Conservation (phyloP, 1,140 invertebrate genomes). For the Drosophila cardini region DNA sequence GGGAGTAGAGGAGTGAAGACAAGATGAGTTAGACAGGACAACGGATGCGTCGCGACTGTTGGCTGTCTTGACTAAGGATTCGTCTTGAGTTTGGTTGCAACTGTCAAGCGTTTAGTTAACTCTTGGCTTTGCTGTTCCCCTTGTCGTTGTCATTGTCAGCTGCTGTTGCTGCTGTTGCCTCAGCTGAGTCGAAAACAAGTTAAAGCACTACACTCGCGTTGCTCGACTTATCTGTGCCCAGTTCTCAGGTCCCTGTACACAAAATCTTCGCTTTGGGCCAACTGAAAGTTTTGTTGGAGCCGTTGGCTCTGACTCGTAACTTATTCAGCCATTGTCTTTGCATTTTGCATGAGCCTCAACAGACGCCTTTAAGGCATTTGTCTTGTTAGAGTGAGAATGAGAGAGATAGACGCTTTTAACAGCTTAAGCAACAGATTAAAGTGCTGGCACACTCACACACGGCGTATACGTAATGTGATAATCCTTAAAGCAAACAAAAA, state of each 20-base stretch:
- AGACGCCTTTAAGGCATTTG: neutral
- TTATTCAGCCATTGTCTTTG: conserved; percentile 53
- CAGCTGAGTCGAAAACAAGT: conserved; percentile 15
- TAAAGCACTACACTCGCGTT: no score
- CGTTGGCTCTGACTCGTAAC: conserved; percentile 21
- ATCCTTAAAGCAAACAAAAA: conserved; percentile 10
- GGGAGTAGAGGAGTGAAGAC: neutral
- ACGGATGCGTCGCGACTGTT: conserved; percentile 25
- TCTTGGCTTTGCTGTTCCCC: conserved; percentile 48
- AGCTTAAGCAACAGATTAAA: conserved; percentile 28
- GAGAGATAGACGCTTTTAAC: conserved; percentile 38
- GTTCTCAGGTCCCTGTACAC: no score
- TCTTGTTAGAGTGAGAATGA: neutral
- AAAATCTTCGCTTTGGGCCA: conserved; percentile 8
- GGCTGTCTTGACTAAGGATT: conserved; percentile 19
- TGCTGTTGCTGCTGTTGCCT: neutral
- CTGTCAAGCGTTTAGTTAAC: conserved; percentile 81
- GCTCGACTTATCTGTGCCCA: no score
- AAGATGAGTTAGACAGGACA: neutral
- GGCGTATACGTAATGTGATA: conserved; percentile 49
- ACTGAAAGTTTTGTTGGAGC: conserved; percentile 1
- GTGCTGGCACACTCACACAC: conserved; percentile 20
- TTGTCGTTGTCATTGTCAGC: conserved; percentile 65
- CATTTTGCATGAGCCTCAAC: conserved; percentile 65
- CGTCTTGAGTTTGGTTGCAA: conserved; percentile 65